These are phyloP conservation scores for Tauraco hartlaubi DNA, from an alignment of 2,797 vertebrate genomes.

Conservation along the genomic window DNA sequence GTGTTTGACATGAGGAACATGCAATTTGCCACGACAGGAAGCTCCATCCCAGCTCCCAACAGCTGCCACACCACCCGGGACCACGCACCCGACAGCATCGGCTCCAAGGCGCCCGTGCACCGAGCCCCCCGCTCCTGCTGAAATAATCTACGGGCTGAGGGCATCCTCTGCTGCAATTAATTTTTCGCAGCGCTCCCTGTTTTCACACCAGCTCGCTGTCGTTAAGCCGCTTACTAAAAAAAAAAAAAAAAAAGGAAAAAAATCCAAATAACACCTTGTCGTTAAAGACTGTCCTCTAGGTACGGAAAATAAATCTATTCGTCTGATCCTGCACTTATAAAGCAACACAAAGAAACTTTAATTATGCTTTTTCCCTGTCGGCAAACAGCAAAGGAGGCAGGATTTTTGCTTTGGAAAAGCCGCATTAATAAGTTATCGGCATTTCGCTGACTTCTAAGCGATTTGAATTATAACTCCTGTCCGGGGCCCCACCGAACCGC, in stretches of 20 bases:
- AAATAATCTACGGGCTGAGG: neutral
- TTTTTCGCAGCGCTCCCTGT: neutral
- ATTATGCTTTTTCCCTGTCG: neutral
- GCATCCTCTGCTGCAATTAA: neutral
- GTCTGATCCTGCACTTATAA: neutral
- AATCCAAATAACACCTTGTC: neutral
- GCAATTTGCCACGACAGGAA: neutral
- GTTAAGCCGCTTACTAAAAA: neutral
- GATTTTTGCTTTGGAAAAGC: neutral
- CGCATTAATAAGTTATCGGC: neutral
- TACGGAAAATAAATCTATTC: neutral
- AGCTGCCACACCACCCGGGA: neutral
- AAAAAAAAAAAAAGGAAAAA: neutral
- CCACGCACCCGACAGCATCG: neutral
- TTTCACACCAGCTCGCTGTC: neutral
- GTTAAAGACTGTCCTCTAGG: neutral
- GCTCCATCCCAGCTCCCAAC: neutral
- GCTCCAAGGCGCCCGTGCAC: neutral
- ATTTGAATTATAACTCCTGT: neutral
- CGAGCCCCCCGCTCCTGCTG: rapidly evolving
- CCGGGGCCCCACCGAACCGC: neutral
- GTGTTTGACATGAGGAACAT: neutral
- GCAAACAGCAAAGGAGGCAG: neutral
- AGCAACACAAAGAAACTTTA: neutral
- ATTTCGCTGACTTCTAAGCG: neutral